A percentile compares a stretch with the other conserved stretches of the same genome.
Evolutionary conservation across 2,888 invertebrate genomes (phyloP).

Genomic region (Boloria selene): DNA sequence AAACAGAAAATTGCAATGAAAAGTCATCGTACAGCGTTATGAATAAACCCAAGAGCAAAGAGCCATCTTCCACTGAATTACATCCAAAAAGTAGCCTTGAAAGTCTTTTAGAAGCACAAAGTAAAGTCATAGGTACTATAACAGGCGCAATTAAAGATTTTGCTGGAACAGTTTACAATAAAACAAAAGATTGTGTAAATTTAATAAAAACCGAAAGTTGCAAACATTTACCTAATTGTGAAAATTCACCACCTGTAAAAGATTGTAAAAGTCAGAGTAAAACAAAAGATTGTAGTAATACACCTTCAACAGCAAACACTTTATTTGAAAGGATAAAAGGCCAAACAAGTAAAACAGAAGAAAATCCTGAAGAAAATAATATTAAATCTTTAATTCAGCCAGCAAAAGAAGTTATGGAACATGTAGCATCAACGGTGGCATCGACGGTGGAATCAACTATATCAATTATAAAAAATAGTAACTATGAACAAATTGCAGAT

Average conservation of each 20-base stretch:
- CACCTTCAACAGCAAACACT: constrained; percentile 15
- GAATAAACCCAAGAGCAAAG: constrained; percentile 36
- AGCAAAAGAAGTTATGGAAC: constrained; percentile 17
- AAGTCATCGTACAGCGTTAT: constrained; percentile 41
- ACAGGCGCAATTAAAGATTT: constrained; percentile 56
- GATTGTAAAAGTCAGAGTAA: constrained; percentile 34
- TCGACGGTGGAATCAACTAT: constrained; percentile 24
- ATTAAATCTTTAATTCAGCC: constrained; percentile 28
- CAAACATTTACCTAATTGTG: constrained; percentile 41
- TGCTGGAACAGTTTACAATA: constrained; percentile 50
- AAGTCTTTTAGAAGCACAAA: constrained; percentile 44
- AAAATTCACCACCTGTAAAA: constrained; percentile 38
- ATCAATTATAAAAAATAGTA: constrained; percentile 21
- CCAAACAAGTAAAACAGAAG: constrained; percentile 20
- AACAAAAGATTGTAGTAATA: constrained; percentile 24
- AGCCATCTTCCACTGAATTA: constrained; percentile 7
- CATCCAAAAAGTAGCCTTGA: constrained; percentile 30
- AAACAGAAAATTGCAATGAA: constrained; percentile 37
- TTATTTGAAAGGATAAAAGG: constrained; percentile 28
- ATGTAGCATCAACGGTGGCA: constrained; percentile 25
- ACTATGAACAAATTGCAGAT: constrained; percentile 27
- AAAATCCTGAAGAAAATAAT: constrained; percentile 13
- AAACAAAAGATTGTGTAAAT: constrained; percentile 54
- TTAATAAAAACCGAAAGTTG: constrained; percentile 50
- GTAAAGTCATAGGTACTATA: constrained; percentile 50